phyloP scores from a whole-genome alignment of 1,140 invertebrate genomes.

The Laupala kohalensis region DNA sequence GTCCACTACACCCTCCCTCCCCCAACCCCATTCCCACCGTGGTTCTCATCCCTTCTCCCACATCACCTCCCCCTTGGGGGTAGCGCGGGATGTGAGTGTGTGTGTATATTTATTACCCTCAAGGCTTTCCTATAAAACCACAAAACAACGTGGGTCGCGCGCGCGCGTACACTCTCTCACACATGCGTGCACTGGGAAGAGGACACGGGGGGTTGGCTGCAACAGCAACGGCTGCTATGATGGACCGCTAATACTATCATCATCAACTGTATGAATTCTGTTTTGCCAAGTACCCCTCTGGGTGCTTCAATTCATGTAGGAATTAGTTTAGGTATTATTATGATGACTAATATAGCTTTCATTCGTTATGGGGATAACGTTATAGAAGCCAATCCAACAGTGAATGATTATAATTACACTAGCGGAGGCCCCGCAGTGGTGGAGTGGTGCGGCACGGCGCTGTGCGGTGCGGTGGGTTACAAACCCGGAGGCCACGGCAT shows the following conservation, averaged over 20 bases:
- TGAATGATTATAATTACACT: conserved; percentile 7
- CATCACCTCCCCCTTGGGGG: background rate
- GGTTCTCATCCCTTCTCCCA: background rate
- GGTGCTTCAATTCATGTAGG: conserved; percentile 15
- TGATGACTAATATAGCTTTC: conserved; percentile 12
- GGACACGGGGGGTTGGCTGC: too few species aligned
- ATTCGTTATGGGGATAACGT: conserved; percentile 13
- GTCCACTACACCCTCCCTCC: too few species aligned
- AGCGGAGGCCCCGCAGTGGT: background rate
- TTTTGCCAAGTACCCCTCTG: conserved; percentile 13
- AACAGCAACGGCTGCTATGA: conserved; percentile 6
- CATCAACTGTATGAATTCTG: conserved; percentile 10
- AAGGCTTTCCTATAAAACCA: conserved; percentile 15
- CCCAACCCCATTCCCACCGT: too few species aligned
- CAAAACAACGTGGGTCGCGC: conserved; percentile 7
- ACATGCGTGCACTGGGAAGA: too few species aligned
- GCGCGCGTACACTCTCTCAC: background rate
- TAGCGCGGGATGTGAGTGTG: conserved; percentile 10
- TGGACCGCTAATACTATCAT: conserved; percentile 10
- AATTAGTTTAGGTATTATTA: conserved; percentile 13
- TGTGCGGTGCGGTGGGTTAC: background rate
- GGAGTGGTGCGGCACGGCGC: background rate
- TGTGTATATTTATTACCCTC: conserved; percentile 16
- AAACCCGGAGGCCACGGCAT: too few species aligned
- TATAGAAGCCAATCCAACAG: conserved; percentile 6